These are phyloP conservation scores for Babylonia areolata DNA, from an alignment of 1,140 invertebrate genomes.

Conservation along the genomic window DNA sequence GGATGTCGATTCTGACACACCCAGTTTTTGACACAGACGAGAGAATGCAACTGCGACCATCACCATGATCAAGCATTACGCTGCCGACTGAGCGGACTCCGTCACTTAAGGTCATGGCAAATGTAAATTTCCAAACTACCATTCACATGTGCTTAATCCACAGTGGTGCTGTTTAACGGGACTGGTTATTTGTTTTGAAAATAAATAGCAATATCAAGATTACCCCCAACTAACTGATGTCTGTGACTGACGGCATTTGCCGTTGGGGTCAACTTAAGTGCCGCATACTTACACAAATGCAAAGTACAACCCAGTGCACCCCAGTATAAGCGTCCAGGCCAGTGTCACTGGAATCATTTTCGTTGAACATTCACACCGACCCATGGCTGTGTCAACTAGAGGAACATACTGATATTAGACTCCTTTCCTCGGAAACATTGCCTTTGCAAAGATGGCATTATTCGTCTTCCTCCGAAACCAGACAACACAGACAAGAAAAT, in stretches of 20 bases:
- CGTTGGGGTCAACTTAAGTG: conserved; percentile 29
- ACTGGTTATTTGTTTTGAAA: no score
- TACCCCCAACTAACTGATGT: background rate
- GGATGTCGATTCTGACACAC: no score
- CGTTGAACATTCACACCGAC: conserved; percentile 69
- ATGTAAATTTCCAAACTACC: no score
- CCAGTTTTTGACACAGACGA: no score
- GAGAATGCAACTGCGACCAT: no score
- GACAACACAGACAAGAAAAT: conserved; percentile 40
- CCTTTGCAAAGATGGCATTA: conserved; percentile 58
- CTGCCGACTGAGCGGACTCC: background rate
- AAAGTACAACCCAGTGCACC: conserved; percentile 94
- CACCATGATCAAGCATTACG: no score
- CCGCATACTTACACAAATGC: conserved; percentile 92
- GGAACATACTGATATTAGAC: conserved; percentile 39
- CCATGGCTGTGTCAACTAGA: conserved; percentile 51
- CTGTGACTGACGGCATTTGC: conserved; percentile 29
- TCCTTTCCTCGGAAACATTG: conserved; percentile 36
- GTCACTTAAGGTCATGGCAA: no score
- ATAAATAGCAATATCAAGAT: no score
- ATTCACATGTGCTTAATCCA: no score
- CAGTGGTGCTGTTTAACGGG: no score
- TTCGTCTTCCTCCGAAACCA: conserved; percentile 41
- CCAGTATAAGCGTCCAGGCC: conserved; percentile 94
- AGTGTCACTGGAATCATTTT: conserved; percentile 91